These are phyloP conservation scores for Diarsia brunnea DNA, from an alignment of 2,888 invertebrate species.

Conservation along the genomic window DNA sequence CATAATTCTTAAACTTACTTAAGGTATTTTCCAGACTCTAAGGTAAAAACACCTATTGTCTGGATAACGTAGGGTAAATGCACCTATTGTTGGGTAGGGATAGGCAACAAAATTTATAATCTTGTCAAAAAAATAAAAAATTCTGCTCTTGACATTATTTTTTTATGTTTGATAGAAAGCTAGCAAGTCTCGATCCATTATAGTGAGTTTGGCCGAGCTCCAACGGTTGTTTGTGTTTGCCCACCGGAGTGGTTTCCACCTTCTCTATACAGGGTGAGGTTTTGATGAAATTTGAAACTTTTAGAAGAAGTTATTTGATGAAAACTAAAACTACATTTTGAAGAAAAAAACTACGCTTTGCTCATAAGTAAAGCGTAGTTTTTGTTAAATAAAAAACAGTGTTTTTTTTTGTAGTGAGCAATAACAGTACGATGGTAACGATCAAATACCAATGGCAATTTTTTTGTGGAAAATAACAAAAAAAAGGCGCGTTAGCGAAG, in stretches of 20 bases:
- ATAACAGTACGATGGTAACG: neutral
- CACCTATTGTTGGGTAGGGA: neutral
- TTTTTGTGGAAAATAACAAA: neutral
- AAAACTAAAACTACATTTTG: neutral
- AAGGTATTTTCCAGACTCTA: neutral
- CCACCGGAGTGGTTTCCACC: constrained; percentile 67
- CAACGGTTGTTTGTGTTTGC: constrained; percentile 76
- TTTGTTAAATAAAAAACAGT: neutral
- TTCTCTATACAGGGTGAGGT: constrained; percentile 39
- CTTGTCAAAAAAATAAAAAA: constrained; percentile 10
- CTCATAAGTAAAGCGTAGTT: neutral
- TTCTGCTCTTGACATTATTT: constrained; percentile 28
- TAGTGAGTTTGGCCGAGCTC: constrained; percentile 72
- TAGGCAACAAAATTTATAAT: neutral
- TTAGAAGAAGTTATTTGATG: neutral
- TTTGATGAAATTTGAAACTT: constrained; percentile 16
- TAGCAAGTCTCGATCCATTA: constrained; percentile 65
- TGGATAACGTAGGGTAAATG: neutral
- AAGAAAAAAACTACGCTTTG: no score
- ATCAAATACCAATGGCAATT: neutral
- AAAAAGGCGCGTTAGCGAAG: neutral
- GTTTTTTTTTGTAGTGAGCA: neutral
- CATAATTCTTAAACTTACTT: neutral
- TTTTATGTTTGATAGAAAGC: constrained; percentile 44
- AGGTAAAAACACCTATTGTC: neutral